Percentiles rank a stretch among this genome's conserved stretches.
These are phyloP conservation scores for Centruroides sculpturatus DNA, from an alignment of 1,140 invertebrate species.

Conservation along the genomic window DNA sequence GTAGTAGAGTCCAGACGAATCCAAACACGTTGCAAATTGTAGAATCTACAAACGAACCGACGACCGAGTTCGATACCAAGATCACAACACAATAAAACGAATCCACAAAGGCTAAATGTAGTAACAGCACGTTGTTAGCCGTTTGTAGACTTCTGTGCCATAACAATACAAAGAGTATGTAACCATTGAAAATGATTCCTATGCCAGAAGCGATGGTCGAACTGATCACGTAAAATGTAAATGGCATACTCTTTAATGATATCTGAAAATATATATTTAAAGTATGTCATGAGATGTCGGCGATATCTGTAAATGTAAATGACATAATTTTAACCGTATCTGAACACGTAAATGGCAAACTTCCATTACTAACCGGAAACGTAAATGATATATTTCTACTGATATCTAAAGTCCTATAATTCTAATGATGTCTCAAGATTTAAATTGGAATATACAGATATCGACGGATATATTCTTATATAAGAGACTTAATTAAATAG, in stretches of 20 bases:
- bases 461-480: no score
- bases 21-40: slow-evolving; percentile 26
- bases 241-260: neutral
- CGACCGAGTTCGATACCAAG: slow-evolving; percentile 23
- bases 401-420: no score
- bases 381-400: no score
- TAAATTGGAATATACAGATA: no score
- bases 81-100: slow-evolving; percentile 45
- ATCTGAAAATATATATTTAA: no score
- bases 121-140: slow-evolving; percentile 49
- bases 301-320: no score
- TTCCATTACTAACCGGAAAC: no score
- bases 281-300: no score
- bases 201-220: slow-evolving; percentile 6
- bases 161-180: slow-evolving; percentile 15
- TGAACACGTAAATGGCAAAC: no score
- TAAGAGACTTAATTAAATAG: no score
- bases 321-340: no score
- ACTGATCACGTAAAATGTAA: neutral
- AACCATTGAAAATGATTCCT: slow-evolving; percentile 18
- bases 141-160: slow-evolving; percentile 31
- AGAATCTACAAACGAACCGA: slow-evolving; percentile 33
- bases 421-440: no score
- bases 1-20: slow-evolving; percentile 49
- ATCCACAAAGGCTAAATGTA: slow-evolving; percentile 52